These are phyloP conservation scores for Thunnus maccoyii DNA, from an alignment of 2,113 vertebrate genomes.

Conservation along the genomic window DNA sequence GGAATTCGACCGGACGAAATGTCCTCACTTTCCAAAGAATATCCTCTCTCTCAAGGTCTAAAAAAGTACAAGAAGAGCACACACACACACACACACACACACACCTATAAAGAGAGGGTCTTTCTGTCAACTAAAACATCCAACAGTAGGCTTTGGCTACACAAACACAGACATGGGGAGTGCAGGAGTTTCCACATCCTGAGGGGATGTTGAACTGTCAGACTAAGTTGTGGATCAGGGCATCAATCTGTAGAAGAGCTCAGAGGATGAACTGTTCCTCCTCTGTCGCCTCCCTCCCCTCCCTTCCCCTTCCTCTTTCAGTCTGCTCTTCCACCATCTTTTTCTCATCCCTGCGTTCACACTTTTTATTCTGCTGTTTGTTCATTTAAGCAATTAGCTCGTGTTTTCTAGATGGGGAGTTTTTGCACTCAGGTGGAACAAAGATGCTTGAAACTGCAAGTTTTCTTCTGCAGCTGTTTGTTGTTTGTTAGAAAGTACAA, in stretches of 20 bases:
- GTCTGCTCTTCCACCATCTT: neutral
- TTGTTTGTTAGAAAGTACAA: too few relatives aligned
- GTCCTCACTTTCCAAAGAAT: neutral
- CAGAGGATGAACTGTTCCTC: conserved; percentile 6
- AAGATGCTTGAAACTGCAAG: too few relatives aligned
- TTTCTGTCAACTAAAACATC: too few relatives aligned
- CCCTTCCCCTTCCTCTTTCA: neutral
- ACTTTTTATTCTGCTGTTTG: too few relatives aligned
- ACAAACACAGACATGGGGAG: neutral
- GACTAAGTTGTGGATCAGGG: conserved; percentile 18
- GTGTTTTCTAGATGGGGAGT: too few relatives aligned
- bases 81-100: neutral
- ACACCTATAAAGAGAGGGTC: neutral
- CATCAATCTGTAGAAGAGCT: conserved; percentile 29
- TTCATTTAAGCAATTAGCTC: too few relatives aligned
- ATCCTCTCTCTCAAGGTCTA: neutral
- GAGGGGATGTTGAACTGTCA: conserved; percentile 26
- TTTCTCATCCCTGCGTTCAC: too few relatives aligned
- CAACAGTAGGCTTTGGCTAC: neutral
- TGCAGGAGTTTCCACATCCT: conserved; percentile 42
- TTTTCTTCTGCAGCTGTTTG: too few relatives aligned
- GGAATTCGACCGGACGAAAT: neutral
- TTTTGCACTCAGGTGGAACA: too few relatives aligned
- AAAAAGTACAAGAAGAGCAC: neutral
- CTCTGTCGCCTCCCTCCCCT: neutral